These are phyloP conservation scores for Sepiola atlantica DNA, from an alignment of 2,888 invertebrate species.

Conservation along the genomic window DNA sequence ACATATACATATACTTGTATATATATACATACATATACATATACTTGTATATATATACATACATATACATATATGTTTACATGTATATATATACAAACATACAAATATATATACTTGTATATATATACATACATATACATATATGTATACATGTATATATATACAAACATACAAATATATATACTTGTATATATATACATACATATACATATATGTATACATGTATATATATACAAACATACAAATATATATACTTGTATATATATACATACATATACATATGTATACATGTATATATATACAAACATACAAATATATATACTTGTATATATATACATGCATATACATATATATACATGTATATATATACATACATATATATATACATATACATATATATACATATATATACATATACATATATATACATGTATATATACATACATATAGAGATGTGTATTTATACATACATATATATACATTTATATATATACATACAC, in stretches of 20 bases:
- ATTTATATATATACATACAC: too few species aligned
- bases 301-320: background rate
- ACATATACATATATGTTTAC: constrained; percentile 3
- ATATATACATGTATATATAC: background rate
- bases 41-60: background rate
- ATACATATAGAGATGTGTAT: too few species aligned
- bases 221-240: background rate
- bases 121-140: background rate
- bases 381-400: background rate
- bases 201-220: background rate
- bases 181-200: background rate
- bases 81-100: background rate
- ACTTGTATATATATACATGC: background rate
- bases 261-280: background rate
- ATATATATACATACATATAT: background rate
- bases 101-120: background rate
- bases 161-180: background rate
- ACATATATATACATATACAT: background rate
- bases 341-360: background rate
- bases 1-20: background rate
- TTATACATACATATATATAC: background rate
- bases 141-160: background rate
- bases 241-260: background rate
- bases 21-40: background rate
- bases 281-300: background rate